Evolutionary conservation across 2,797 vertebrate species (phyloP).

Genomic region (Lepus oiostolus): DNA sequence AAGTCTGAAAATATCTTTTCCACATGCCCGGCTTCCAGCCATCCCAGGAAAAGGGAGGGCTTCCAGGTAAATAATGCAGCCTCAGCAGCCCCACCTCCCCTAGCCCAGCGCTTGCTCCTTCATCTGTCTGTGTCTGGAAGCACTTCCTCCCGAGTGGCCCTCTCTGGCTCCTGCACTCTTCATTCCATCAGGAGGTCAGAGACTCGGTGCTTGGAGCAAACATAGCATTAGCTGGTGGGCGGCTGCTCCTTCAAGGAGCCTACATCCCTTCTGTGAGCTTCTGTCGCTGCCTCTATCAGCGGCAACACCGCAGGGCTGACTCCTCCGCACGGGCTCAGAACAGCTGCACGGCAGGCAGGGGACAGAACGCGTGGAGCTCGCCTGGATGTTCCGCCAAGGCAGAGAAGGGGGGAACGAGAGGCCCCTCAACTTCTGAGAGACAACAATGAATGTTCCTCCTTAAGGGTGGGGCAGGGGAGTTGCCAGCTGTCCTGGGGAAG

Average conservation of each 20-base stretch:
- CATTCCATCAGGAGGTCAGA: background rate
- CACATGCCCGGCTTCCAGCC: constrained; percentile 16
- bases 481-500: background rate
- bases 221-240: background rate
- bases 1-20: constrained; percentile 63
- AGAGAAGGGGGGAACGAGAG: background rate
- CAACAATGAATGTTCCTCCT: background rate
- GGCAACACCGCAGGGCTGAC: background rate
- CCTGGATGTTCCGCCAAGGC: background rate
- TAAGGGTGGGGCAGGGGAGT: background rate
- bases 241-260: background rate
- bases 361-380: background rate
- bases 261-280: background rate
- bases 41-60: background rate
- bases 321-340: background rate
- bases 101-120: background rate
- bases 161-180: background rate
- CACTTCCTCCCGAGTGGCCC: constrained; percentile 41
- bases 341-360: background rate
- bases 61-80: too few relatives aligned
- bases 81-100: too few relatives aligned
- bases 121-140: background rate
- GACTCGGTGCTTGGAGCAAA: background rate
- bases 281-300: background rate
- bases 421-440: background rate